A percentile compares a stretch with the other conserved stretches of the same genome.
phyloP scores from a whole-genome alignment of 2,797 vertebrate genomes.

The Leuciscus waleckii region DNA sequence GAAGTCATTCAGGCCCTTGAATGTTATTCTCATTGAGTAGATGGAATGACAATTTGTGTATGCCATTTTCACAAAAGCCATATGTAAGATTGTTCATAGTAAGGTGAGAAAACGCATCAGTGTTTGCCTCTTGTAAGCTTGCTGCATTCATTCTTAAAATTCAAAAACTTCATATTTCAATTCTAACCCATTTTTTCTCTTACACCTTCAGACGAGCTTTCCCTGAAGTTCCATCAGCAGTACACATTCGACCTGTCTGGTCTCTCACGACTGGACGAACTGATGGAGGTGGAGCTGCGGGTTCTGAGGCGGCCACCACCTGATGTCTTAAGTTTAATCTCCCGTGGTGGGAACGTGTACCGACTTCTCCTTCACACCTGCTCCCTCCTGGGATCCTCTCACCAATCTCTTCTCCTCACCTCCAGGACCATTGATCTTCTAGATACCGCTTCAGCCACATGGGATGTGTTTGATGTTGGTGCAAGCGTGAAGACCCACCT shows the following conservation, averaged over 20 bases:
- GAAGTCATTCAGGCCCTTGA: constrained; percentile 54
- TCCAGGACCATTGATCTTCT: constrained; percentile 75
- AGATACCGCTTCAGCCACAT: constrained; percentile 65
- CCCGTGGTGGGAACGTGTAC: constrained; percentile 70
- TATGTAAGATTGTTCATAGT: constrained; percentile 49
- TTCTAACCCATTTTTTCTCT: constrained; percentile 41
- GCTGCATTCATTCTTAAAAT: constrained; percentile 32
- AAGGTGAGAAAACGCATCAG: constrained; percentile 30
- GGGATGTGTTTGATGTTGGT: constrained; percentile 86
- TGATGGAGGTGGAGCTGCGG: constrained; percentile 81
- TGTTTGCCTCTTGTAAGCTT: neutral
- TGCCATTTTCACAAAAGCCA: constrained; percentile 59
- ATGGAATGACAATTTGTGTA: constrained; percentile 57
- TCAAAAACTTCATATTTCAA: constrained; percentile 35
- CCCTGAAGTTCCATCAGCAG: constrained; percentile 65
- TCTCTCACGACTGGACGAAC: constrained; percentile 76
- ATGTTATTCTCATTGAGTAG: constrained; percentile 61
- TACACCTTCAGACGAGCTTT: constrained; percentile 67
- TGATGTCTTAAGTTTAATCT: constrained; percentile 63
- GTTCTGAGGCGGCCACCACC: constrained; percentile 71
- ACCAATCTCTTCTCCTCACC: constrained; percentile 70
- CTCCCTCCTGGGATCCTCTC: constrained; percentile 60
- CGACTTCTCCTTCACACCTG: constrained; percentile 76
- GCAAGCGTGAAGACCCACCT: constrained; percentile 70
- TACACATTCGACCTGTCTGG: constrained; percentile 85